A percentile compares a stretch with the other conserved stretches of the same genome.
Conservation (phyloP, 2,113 vertebrate genomes). For the Blennius ocellaris region DNA sequence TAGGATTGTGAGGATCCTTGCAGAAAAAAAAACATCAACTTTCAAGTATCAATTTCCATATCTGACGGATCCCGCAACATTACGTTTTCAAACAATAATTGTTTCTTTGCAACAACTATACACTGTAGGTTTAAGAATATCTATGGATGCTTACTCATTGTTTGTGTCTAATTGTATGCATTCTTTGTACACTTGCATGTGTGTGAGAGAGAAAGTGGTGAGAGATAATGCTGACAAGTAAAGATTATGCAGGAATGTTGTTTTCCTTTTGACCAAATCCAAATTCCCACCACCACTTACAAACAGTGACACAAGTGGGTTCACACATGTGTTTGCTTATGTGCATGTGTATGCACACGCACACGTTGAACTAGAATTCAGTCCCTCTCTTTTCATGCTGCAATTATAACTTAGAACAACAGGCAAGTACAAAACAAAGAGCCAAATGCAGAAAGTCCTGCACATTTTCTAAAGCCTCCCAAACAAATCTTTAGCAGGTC, state of each 20-base stretch:
- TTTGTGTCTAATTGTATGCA: not conserved
- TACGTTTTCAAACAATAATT: not conserved
- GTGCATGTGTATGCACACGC: not conserved
- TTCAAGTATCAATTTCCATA: not conserved
- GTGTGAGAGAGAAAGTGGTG: conserved; percentile 2
- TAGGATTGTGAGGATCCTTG: not conserved
- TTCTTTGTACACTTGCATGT: not conserved
- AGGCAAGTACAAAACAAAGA: conserved; percentile 67
- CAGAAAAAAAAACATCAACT: not conserved
- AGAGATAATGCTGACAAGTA: conserved; percentile 32
- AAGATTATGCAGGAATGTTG: conserved; percentile 77
- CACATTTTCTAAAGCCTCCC: conserved; percentile 84
- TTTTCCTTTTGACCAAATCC: conserved; percentile 61
- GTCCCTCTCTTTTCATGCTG: not conserved
- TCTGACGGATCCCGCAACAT: not conserved
- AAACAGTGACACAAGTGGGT: conserved; percentile 45
- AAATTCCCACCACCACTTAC: conserved; percentile 66
- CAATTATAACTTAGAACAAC: conserved; percentile 85
- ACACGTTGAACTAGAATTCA: not conserved
- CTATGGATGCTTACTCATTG: no score
- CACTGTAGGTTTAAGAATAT: no score
- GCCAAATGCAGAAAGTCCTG: conserved; percentile 83
- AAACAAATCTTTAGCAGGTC: conserved; percentile 75
- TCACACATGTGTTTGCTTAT: not conserved
- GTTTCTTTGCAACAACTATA: no score